Evolutionary conservation across 2,888 invertebrate genomes (phyloP).

Genomic region (Ornithoptera alexandrae): DNA sequence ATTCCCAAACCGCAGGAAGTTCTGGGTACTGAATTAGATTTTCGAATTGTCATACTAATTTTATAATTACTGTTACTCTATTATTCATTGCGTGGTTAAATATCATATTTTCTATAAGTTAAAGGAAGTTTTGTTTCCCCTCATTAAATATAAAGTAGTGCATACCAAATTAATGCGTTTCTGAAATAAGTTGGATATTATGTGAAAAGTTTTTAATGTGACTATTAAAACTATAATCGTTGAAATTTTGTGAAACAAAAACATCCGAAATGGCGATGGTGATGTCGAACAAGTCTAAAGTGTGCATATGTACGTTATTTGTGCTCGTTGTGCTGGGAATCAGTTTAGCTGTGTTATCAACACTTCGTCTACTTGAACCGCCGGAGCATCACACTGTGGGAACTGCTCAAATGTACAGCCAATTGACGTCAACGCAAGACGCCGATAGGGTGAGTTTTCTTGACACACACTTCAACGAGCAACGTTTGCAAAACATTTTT

Average conservation of each 20-base stretch:
- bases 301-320: conserved; percentile 56
- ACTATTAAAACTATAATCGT: background rate
- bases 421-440: conserved; percentile 46
- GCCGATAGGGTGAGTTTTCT: conserved; percentile 51
- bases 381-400: conserved; percentile 44
- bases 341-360: conserved; percentile 57
- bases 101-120: no score
- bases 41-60: no score
- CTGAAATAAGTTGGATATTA: background rate
- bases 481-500: no score
- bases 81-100: no score
- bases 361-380: conserved; percentile 46
- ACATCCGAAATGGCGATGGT: conserved; percentile 66
- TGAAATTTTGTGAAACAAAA: background rate
- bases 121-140: no score
- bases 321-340: conserved; percentile 58
- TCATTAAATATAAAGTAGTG: no score
- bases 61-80: no score
- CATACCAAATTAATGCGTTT: no score
- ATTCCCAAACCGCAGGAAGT: no score
- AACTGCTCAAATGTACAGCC: conserved; percentile 62
- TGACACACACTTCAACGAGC: background rate
- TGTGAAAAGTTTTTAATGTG: background rate
- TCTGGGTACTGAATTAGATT: no score
- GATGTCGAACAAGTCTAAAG: conserved; percentile 60